Base-by-base conservation (phyloP, 1,140 invertebrate genomes). In the Drosophila cardini region DNA sequence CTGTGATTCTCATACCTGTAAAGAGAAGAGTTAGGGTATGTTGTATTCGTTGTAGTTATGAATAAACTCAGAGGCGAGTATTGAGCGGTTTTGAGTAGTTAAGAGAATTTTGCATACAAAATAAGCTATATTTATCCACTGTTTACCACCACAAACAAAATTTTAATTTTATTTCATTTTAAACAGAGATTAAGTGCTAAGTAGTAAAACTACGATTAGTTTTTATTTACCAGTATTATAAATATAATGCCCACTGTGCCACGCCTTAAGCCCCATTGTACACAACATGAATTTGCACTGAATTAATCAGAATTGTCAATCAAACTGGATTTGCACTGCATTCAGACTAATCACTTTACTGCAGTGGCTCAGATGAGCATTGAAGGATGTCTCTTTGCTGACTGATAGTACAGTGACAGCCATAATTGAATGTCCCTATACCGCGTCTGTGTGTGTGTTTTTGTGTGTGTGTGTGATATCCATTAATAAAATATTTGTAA, bases 401-500 rank as follows among this genome's bases (percentile, higher is more conserved):
- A 32, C 32, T 15, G 38, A 18, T 43, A 11, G n/a, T 8, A 57
- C 32, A 38, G 57, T 50, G 34, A 16, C 42, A 30, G 52, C 36
- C 11, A 50, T 55, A 63, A 61, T 55, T 67, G 52, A 45, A 53
- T 50, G 32, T 45, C 2, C 18, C 57, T 26, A 18, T 48, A 4
- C 5, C 21, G 21, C 21, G n/a, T n/a, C n/a, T 21, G 21, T 21
- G 21, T 26, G 21, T 30, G 21, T 67, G 52, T 42, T n/a, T n/a
- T n/a, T n/a, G n/a, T 21, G 21, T 21, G 21, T 26, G 21, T 30
- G 21, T 67, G 52, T 42, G 21, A 26, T 61, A 38, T 30, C 46
- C 61, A 82, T 76, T 78, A 78, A 87, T 87, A 85, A 76, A 80
- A 75, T 56, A 60, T 70, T 40, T 42, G 10, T 11, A 10, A 61